These are phyloP conservation scores for Barbus barbus DNA, from an alignment of 2,113 vertebrate species.

Conservation along the genomic window DNA sequence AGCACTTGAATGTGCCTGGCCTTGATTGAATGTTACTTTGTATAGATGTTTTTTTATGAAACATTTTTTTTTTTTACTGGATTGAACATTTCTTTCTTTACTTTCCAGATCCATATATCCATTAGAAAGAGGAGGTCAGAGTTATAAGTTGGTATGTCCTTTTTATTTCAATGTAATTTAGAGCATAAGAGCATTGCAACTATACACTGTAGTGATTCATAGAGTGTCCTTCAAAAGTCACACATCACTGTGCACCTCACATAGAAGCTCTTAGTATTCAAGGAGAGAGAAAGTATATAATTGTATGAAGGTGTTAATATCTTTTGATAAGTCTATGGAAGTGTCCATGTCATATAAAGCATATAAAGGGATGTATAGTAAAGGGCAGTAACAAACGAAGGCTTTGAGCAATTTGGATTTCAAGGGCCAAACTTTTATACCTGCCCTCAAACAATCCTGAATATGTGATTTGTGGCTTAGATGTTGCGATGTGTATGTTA, in stretches of 20 bases:
- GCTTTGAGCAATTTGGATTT: not conserved
- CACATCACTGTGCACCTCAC: not conserved
- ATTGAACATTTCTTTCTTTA: not conserved
- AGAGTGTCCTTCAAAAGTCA: constrained; percentile 11
- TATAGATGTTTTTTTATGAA: not conserved
- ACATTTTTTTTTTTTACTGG: not conserved
- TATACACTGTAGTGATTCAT: not conserved
- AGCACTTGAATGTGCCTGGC: not conserved
- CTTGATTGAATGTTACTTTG: constrained; percentile 8
- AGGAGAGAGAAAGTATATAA: not conserved
- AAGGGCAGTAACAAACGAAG: not conserved
- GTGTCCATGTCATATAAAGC: not conserved
- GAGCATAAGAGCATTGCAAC: not conserved
- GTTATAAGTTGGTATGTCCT: not conserved
- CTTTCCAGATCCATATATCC: not conserved
- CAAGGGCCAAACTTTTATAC: not conserved
- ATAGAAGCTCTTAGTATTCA: not conserved
- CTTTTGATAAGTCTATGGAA: not conserved
- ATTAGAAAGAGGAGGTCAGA: not conserved
- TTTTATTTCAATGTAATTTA: not conserved
- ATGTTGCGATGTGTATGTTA: not conserved
- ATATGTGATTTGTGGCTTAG: not conserved
- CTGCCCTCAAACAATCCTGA: not conserved
- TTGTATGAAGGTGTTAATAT: not conserved
- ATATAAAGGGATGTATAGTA: not conserved